Percentiles rank a stretch among this genome's conserved stretches.
Evolutionary conservation across 2,888 invertebrate genomes (phyloP).

Genomic region (Rotaria magnacalcarata): DNA sequence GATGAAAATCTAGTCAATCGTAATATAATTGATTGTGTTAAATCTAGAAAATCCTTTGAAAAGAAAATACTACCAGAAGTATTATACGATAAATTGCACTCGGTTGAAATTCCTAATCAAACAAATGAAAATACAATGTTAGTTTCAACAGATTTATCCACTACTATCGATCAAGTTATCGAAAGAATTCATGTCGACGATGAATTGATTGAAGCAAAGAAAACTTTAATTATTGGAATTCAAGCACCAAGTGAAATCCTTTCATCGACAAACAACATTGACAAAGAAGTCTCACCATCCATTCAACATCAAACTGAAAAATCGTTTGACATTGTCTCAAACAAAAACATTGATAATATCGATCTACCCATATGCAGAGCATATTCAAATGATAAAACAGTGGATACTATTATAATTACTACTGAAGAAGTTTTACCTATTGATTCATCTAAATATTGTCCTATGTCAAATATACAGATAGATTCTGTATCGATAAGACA

Average conservation of each 20-base stretch:
- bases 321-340: not conserved
- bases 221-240: not conserved
- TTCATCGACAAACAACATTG: not conserved
- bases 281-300: not conserved
- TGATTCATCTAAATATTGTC: not conserved
- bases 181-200: not conserved
- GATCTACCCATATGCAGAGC: not conserved
- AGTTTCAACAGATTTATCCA: not conserved
- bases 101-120: not conserved
- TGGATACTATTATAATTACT: not conserved
- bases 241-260: not conserved
- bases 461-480: not conserved
- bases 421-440: not conserved
- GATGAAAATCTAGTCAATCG: not conserved
- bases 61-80: not conserved
- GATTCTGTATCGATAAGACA: not conserved
- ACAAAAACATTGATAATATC: not conserved
- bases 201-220: not conserved
- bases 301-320: not conserved
- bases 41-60: not conserved
- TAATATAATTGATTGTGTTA: not conserved
- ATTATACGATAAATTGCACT: not conserved
- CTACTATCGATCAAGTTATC: not conserved
- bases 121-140: not conserved
- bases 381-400: not conserved